Conservation (phyloP, 2,113 vertebrate genomes). For the Siphamia tubifer region DNA sequence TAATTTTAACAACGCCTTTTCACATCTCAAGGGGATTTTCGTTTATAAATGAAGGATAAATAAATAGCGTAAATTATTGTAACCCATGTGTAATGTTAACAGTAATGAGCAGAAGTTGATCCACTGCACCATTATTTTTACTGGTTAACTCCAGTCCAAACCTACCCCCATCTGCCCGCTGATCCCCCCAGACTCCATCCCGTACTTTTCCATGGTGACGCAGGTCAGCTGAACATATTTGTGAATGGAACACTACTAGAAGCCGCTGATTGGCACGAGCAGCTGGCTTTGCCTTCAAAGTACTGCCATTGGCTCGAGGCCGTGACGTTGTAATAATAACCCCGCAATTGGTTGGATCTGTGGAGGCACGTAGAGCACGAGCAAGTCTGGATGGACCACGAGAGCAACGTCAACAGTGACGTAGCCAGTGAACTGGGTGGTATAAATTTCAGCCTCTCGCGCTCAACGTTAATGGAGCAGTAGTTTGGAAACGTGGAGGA, state of each 20-base stretch:
- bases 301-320: constrained; percentile 6
- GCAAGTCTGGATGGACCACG: neutral
- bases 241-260: neutral
- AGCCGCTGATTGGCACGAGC: neutral
- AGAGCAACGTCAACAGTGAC: constrained; percentile 18
- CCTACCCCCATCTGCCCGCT: too few species aligned
- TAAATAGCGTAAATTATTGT: too few species aligned
- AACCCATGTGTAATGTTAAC: too few species aligned
- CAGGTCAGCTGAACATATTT: neutral
- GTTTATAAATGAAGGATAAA: too few species aligned
- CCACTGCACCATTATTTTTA: too few species aligned
- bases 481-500: accelerated
- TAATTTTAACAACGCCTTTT: too few species aligned
- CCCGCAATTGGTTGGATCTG: constrained; percentile 29
- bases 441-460: neutral
- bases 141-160: neutral
- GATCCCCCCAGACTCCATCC: constrained; percentile 18
- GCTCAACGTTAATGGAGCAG: neutral
- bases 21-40: too few species aligned
- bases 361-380: neutral
- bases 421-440: accelerated
- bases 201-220: constrained; percentile 35
- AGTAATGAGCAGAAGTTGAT: too few species aligned
- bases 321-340: accelerated
- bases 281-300: neutral